A percentile compares a stretch with the other conserved stretches of the same genome.
These are phyloP conservation scores for Tor tambroides DNA, from an alignment of 2,113 vertebrate genomes.

Conservation along the genomic window DNA sequence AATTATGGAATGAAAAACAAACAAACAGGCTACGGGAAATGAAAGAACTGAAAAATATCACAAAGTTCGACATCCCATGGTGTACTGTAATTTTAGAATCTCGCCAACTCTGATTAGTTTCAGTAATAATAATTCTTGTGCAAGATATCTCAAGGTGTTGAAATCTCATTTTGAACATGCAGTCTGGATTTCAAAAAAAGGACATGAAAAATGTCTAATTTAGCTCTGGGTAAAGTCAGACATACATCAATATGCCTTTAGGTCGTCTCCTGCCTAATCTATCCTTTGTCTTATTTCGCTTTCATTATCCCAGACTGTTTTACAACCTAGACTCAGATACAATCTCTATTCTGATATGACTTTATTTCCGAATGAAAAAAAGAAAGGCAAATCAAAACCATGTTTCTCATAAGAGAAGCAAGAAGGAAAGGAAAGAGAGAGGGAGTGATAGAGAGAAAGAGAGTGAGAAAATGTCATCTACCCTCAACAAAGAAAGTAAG, in stretches of 20 bases:
- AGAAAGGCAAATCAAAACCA: neutral
- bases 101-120: conserved; percentile 19
- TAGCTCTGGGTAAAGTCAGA: conserved; percentile 38
- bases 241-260: conserved; percentile 31
- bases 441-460: neutral
- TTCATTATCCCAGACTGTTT: conserved; percentile 52
- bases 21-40: neutral
- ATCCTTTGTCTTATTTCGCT: conserved; percentile 42
- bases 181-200: conserved; percentile 40
- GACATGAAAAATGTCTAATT: conserved; percentile 44
- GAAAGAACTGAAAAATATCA: neutral
- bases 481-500: conserved; percentile 8
- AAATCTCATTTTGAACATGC: conserved; percentile 43
- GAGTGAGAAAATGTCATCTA: neutral
- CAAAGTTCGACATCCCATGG: neutral
- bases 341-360: conserved; percentile 31
- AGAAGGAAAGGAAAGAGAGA: neutral
- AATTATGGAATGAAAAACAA: neutral
- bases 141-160: conserved; percentile 26
- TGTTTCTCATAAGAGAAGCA: conserved; percentile 3
- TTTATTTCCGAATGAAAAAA: conserved; percentile 17
- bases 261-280: conserved; percentile 42
- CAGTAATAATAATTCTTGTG: conserved; percentile 12
- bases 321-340: conserved; percentile 44
- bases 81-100: conserved; percentile 19